Evolutionary conservation across 1,140 invertebrate species (phyloP).

Genomic region (Drosophila mauritiana): DNA sequence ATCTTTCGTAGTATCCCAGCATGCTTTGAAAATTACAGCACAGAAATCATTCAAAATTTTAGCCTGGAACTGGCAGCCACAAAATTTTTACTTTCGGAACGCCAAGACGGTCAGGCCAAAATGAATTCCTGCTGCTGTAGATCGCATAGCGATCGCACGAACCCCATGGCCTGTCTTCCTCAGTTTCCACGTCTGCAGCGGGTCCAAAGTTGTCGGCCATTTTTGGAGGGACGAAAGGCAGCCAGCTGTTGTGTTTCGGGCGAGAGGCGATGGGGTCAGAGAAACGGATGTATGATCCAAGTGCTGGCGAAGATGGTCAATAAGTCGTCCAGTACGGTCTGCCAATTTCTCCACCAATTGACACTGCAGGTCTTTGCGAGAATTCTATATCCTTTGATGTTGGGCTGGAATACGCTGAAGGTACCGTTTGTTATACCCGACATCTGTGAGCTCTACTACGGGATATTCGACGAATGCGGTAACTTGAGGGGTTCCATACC

Average conservation of each 20-base stretch:
- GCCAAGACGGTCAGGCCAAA: constrained; percentile 13
- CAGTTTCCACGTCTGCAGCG: neutral
- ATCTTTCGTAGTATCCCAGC: neutral
- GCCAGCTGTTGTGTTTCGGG: neutral
- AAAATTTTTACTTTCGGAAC: constrained; percentile 9
- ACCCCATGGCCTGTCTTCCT: constrained; percentile 7
- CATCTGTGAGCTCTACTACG: constrained; percentile 43
- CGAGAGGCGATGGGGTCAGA: constrained; percentile 29
- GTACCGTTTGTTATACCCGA: constrained; percentile 39
- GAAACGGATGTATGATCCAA: constrained; percentile 15
- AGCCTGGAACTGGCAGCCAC: neutral
- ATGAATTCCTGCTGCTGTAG: constrained; percentile 21
- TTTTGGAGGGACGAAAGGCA: neutral
- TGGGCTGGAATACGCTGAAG: constrained; percentile 29
- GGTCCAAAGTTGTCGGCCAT: constrained; percentile 5
- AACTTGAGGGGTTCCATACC: constrained; percentile 34
- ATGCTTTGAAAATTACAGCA: neutral
- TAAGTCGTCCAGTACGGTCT: constrained; percentile 14
- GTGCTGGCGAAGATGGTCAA: constrained; percentile 14
- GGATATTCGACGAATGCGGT: constrained; percentile 37
- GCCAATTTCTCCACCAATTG: constrained; percentile 36
- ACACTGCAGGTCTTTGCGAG: constrained; percentile 46
- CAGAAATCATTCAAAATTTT: neutral
- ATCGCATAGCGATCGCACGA: constrained; percentile 8
- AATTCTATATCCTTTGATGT: constrained; percentile 40